Base-by-base conservation (phyloP, 2,797 vertebrate genomes). In the Orientallactaga sibirica region DNA sequence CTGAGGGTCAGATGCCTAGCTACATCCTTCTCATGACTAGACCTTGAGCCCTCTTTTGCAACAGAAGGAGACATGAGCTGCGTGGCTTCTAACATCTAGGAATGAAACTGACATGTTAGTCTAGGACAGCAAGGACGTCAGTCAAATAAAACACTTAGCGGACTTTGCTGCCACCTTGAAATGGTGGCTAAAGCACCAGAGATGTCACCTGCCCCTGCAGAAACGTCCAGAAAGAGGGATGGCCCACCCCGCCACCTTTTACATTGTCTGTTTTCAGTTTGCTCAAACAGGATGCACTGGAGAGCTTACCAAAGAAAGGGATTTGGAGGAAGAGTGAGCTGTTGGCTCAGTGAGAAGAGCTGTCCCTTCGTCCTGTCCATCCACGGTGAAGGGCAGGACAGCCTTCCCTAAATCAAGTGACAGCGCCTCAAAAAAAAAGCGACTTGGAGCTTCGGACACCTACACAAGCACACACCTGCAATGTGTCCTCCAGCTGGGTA, bases 151-250 rank as follows among this genome's bases (percentile, higher is more conserved):
- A 20, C 64, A 11, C 33, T 14, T 29, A 85, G 41, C n/a, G 61
- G 43, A 43, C 67, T 82, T 88, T 81, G 82, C 71, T 25, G 55
- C 33, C 66, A 3, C 43, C 75, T 77, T 48, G 77, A 95, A 78
- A 77, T 88, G 37, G n/a, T 94, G 75, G 19, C 64, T 41, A 61
- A 92, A 82, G 22, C 15, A 29, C 58, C 48, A 67, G 78, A 86
- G 76, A 79, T 62, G 41, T 43, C 41, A 48, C 64, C 15, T 37
- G 0, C n/a, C 62, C 37, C 64, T 11, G 25, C 18, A 22, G 58
- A 76, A 9, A 61, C 24, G 86, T 91, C 37, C 52, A n/a, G 58
- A 82, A 94, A 86, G 37, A 55, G 3, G 12, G 5, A 29, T 5
- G 12, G 71, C 29, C 52, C 27, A 48, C 37, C 62, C 22, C 25